phyloP scores from a whole-genome alignment of 2,113 vertebrate species.

The Tor tambroides region DNA sequence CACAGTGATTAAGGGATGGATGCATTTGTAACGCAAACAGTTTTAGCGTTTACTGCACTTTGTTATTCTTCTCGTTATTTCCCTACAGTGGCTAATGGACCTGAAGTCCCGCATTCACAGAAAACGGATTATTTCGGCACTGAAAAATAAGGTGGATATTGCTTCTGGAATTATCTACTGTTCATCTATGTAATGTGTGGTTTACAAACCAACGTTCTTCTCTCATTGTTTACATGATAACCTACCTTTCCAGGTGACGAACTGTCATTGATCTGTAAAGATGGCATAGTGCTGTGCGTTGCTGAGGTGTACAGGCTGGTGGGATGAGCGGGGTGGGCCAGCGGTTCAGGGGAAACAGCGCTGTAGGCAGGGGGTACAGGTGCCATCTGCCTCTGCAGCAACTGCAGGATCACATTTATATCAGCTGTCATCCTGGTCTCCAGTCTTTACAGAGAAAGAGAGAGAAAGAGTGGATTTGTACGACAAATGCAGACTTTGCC shows the following conservation, averaged over 20 bases:
- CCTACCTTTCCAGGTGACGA: constrained; percentile 75
- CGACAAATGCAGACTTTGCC: not conserved
- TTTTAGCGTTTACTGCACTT: too few relatives aligned
- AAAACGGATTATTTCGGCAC: too few relatives aligned
- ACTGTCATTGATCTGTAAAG: constrained; percentile 63
- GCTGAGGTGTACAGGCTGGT: constrained; percentile 74
- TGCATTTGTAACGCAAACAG: too few relatives aligned
- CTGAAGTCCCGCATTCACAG: too few relatives aligned
- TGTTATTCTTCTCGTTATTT: too few relatives aligned
- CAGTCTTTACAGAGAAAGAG: constrained; percentile 74
- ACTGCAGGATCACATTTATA: constrained; percentile 90
- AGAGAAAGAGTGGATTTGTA: not conserved
- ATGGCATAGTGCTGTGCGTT: constrained; percentile 56
- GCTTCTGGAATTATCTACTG: not conserved
- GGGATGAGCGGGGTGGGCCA: constrained; percentile 63
- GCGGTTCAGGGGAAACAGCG: constrained; percentile 78
- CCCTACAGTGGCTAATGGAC: too few relatives aligned
- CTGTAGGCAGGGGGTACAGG: constrained; percentile 85
- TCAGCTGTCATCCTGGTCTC: constrained; percentile 93
- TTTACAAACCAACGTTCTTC: not conserved
- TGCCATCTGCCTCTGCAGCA: constrained; percentile 88
- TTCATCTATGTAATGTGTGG: not conserved
- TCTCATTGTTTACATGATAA: not conserved
- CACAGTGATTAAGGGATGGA: too few relatives aligned
- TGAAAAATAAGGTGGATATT: too few relatives aligned